Conservation (phyloP, 2,113 vertebrate species). For the Mustelus asterias region DNA sequence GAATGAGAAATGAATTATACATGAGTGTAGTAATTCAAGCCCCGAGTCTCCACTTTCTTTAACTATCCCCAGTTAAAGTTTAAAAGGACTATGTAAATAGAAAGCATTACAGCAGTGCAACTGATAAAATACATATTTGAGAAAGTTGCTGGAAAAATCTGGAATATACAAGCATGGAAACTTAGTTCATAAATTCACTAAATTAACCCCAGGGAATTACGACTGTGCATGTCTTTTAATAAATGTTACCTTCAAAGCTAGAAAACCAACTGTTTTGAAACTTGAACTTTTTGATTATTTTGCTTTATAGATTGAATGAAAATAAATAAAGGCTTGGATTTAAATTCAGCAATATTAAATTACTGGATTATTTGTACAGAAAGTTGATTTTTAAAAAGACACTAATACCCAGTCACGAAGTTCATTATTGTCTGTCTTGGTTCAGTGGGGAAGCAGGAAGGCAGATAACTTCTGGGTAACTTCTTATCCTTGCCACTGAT, state of each 20-base stretch:
- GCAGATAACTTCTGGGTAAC: neutral
- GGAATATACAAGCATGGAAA: neutral
- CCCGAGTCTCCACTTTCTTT: neutral
- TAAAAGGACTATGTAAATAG: neutral
- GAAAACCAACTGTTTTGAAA: neutral
- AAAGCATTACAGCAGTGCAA: neutral
- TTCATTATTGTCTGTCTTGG: neutral
- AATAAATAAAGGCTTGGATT: neutral
- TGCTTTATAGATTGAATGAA: neutral
- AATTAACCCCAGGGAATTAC: neutral
- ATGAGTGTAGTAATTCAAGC: neutral
- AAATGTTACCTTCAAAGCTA: neutral
- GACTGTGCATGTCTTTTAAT: too few relatives aligned
- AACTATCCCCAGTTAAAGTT: neutral
- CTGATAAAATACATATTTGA: neutral
- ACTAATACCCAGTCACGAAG: neutral
- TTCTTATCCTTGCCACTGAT: neutral
- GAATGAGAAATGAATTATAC: neutral
- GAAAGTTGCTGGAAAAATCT: neutral
- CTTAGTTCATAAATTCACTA: neutral
- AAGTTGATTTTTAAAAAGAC: neutral
- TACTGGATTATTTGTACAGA: neutral
- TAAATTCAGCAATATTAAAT: neutral
- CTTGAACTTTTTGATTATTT: neutral
- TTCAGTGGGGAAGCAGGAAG: constrained; percentile 11